Percentiles rank a stretch among this genome's conserved stretches.
Conservation (phyloP, 2,797 vertebrate species). For the Danio albolineatus region DNA sequence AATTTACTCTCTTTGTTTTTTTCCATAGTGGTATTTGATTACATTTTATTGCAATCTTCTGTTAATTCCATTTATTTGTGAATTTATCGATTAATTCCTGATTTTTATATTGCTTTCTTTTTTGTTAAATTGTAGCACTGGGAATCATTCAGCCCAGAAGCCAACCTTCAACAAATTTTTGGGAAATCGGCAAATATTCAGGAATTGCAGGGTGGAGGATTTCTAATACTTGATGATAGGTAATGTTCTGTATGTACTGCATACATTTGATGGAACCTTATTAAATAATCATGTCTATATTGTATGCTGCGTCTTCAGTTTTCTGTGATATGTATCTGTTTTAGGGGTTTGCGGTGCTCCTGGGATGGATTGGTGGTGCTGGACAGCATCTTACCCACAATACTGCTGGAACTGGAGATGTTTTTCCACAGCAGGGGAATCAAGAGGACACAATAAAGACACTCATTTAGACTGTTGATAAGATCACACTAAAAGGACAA, state of each 20-base stretch:
- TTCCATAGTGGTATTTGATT: too few relatives aligned
- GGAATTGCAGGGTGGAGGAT: slow-evolving; percentile 71
- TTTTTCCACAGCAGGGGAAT: slow-evolving; percentile 32
- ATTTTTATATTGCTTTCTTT: too few relatives aligned
- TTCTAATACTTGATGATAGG: slow-evolving; percentile 85
- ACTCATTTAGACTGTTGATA: slow-evolving; percentile 31
- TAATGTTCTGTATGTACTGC: slow-evolving; percentile 65
- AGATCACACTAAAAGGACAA: neutral
- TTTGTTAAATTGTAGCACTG: slow-evolving; percentile 79
- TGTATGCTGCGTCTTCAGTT: neutral
- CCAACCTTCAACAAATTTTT: slow-evolving; percentile 77
- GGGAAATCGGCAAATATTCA: slow-evolving; percentile 71
- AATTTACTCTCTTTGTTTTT: too few relatives aligned
- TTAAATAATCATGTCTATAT: neutral
- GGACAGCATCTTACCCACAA: slow-evolving; percentile 85
- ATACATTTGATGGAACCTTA: neutral
- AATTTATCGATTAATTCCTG: too few relatives aligned
- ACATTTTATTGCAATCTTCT: too few relatives aligned
- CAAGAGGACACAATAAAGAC: neutral
- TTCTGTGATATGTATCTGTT: neutral
- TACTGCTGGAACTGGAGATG: slow-evolving; percentile 83
- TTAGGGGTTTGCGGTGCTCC: slow-evolving; percentile 89
- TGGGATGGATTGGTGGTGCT: slow-evolving; percentile 87
- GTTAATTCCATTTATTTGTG: too few relatives aligned
- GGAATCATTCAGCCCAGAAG: slow-evolving; percentile 78